Evolutionary conservation across 2,113 vertebrate genomes (phyloP).

Genomic region (Brachyhypopomus occidentalis): DNA sequence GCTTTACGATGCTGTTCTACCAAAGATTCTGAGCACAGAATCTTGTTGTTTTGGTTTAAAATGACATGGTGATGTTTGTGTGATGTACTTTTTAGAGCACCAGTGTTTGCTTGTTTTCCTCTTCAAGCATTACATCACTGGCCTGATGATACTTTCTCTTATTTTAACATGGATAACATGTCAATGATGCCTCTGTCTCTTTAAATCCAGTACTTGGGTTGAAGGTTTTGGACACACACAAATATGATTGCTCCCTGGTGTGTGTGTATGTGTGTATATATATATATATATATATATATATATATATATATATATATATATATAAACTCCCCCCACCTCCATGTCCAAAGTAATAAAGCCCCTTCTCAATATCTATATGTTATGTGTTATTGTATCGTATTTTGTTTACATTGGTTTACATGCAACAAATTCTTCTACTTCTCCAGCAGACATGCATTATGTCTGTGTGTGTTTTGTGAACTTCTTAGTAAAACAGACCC

Average conservation of each 20-base stretch:
- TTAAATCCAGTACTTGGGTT: constrained; percentile 55
- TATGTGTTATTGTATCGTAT: constrained; percentile 56
- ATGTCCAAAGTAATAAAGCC: constrained; percentile 58
- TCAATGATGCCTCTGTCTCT: constrained; percentile 38
- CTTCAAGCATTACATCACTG: neutral
- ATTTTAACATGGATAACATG: constrained; percentile 16
- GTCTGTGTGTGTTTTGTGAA: constrained; percentile 34
- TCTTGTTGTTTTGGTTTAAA: constrained; percentile 6
- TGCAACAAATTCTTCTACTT: constrained; percentile 4
- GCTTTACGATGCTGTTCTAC: neutral
- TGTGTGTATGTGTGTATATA: no score
- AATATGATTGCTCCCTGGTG: constrained; percentile 38
- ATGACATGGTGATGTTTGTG: constrained; percentile 16
- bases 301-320: neutral
- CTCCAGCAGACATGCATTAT: constrained; percentile 39
- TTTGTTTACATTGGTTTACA: constrained; percentile 41
- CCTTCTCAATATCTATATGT: constrained; percentile 52
- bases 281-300: no score
- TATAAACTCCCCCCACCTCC: constrained; percentile 14
- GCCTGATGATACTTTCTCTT: neutral
- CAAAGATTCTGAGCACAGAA: no score
- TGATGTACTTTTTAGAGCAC: constrained; percentile 1
- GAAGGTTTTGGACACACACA: constrained; percentile 11
- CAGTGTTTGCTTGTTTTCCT: constrained; percentile 5
- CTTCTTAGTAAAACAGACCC: neutral